Evolutionary conservation across 2,888 invertebrate genomes (phyloP), one percentile per base, ranked within the genome.

Genomic region (Parapristionchus giblindavisi): DNA sequence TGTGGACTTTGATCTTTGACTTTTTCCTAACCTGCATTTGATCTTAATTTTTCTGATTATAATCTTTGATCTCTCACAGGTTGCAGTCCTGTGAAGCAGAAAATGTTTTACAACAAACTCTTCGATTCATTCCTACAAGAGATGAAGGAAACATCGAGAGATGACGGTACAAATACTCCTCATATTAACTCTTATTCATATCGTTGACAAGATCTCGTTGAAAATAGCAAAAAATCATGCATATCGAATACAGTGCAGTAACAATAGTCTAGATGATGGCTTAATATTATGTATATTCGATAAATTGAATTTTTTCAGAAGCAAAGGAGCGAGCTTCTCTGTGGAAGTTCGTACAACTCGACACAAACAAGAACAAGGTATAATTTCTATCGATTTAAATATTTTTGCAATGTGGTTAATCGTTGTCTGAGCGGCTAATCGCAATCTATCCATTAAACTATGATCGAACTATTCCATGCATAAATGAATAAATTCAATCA

Each of bases 311-410:
- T 56, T 11, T 11, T 63, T 63, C 63, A 66, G 66, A n/a, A 2
- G 36, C 43, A 34, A 48, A 36, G 3, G 34, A 66, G 32, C 48
- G 51, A 34, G 32, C 51, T 2, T 27, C 51, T 8, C 17, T 48
- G 21, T 66, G 66, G 66, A 66, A 38, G 66, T 66, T 66, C 66
- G 24, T 34, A 51, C 32, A 36, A 32, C 29, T 66, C 6, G 66
- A 66, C 27, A 66, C 29, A n/a, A 51, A 66, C 29, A 34, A 34
- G 32, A 51, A 66, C 34, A 8, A 66, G 21, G 66, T 51, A 27
- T 21, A 34, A 11, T 27, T 1, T 29, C 2, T 32, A n/a, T n/a
- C n/a, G n/a, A n/a, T n/a, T n/a, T n/a, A n/a, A n/a, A n/a, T n/a
- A n/a, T n/a, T n/a, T n/a, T n/a, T n/a, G n/a, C n/a, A n/a, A n/a